Evolutionary conservation across 2,888 invertebrate species (phyloP).

Genomic region (Geophilus truncorum): DNA sequence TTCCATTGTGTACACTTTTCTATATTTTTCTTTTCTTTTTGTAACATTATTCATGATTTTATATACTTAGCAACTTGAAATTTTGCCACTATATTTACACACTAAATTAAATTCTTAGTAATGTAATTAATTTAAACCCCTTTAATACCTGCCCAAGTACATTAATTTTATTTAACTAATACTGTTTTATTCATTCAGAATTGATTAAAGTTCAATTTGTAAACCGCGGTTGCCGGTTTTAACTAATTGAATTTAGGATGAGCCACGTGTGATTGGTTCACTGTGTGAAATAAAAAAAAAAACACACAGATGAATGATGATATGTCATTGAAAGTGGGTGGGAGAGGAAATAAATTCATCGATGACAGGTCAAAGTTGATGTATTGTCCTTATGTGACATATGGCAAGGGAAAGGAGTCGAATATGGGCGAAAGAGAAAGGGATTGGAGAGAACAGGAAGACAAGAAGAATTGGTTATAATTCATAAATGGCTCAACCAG

Average conservation of each 20-base stretch:
- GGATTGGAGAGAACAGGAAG: not conserved
- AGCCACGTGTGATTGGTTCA: not conserved
- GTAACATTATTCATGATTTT: too few species aligned
- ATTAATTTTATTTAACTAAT: not conserved
- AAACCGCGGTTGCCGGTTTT: not conserved
- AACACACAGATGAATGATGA: not conserved
- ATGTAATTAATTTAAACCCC: not conserved
- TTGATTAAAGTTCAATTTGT: constrained; percentile 7
- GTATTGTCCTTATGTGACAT: constrained; percentile 1
- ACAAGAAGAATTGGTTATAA: not conserved
- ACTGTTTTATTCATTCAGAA: not conserved
- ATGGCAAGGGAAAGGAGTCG: not conserved
- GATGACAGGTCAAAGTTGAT: constrained; percentile 12
- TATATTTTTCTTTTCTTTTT: too few species aligned
- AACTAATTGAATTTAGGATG: not conserved
- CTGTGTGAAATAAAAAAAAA: not conserved
- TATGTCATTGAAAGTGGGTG: too few species aligned
- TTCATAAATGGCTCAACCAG: not conserved
- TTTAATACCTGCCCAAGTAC: not conserved
- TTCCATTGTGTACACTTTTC: too few species aligned
- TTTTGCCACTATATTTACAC: too few species aligned
- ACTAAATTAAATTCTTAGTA: too few species aligned
- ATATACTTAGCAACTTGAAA: too few species aligned
- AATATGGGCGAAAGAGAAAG: not conserved
- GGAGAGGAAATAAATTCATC: not conserved